Evolutionary conservation across 2,797 vertebrate species (phyloP).

Genomic region (Jordanella pulchra): DNA sequence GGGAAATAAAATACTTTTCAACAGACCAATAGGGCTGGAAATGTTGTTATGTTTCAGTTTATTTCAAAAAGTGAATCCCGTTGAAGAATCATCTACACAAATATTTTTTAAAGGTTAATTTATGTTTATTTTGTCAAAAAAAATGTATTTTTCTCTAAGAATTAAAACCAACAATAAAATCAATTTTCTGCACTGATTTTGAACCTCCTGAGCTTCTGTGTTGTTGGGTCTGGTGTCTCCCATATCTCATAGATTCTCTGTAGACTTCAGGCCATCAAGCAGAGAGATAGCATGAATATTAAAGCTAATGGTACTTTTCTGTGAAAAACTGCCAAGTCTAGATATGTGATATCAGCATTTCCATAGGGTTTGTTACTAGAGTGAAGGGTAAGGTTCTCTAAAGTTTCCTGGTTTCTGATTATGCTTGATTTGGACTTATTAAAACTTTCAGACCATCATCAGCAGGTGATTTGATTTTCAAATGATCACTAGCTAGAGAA

Average conservation of each 20-base stretch:
- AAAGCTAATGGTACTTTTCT: background rate
- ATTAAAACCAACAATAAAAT: background rate
- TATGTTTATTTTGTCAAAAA: background rate
- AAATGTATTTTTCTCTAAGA: background rate
- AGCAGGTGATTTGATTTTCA: background rate
- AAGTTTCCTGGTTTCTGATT: too few species aligned
- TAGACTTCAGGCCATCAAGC: background rate
- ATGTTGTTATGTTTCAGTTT: background rate
- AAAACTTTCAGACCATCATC: background rate
- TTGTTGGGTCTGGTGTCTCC: background rate
- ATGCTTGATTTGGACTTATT: too few species aligned
- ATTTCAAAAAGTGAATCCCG: background rate
- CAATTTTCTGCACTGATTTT: background rate
- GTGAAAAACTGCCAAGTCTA: background rate
- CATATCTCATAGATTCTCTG: too few species aligned
- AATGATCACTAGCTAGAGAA: background rate
- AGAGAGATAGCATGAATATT: background rate
- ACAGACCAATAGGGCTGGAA: slow-evolving; percentile 3
- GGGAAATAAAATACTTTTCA: background rate
- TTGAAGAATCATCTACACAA: background rate
- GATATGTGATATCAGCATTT: background rate
- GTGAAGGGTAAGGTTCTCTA: background rate
- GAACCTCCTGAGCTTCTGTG: background rate
- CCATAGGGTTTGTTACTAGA: background rate
- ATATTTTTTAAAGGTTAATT: background rate